Conservation (phyloP, 2,113 vertebrate species). For the Paradisaea rubra region DNA sequence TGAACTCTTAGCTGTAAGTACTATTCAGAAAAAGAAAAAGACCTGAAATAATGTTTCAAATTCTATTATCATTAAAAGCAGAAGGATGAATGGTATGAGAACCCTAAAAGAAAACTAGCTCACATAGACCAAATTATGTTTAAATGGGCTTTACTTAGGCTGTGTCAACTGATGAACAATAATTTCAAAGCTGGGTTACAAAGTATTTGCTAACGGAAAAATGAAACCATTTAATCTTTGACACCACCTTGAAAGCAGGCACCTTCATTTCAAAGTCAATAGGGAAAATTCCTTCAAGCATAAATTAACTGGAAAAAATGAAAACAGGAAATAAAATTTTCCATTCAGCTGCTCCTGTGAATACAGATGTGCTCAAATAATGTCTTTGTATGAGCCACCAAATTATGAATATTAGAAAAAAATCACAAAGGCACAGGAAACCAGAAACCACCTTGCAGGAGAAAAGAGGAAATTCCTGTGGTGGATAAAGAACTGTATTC, state of each 20-base stretch:
- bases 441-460: neutral
- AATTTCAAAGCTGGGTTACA: neutral
- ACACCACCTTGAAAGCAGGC: neutral
- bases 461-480: neutral
- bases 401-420: neutral
- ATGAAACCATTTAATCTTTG: neutral
- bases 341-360: neutral
- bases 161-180: neutral
- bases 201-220: neutral
- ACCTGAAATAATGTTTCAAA: neutral
- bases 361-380: neutral
- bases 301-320: neutral
- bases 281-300: neutral
- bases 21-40: neutral
- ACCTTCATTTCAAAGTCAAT: slow-evolving; percentile 9
- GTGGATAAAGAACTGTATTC: neutral
- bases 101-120: neutral
- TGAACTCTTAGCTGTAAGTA: neutral
- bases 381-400: neutral
- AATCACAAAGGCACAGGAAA: neutral
- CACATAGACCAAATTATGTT: neutral
- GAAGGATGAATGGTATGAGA: neutral
- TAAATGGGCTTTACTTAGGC: neutral
- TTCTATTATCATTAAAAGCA: neutral
- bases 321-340: neutral